phyloP scores from a whole-genome alignment of 30 jellyfish, hydroid and myxozoan genomes.

The Hydractinia symbiolongicarpus region DNA sequence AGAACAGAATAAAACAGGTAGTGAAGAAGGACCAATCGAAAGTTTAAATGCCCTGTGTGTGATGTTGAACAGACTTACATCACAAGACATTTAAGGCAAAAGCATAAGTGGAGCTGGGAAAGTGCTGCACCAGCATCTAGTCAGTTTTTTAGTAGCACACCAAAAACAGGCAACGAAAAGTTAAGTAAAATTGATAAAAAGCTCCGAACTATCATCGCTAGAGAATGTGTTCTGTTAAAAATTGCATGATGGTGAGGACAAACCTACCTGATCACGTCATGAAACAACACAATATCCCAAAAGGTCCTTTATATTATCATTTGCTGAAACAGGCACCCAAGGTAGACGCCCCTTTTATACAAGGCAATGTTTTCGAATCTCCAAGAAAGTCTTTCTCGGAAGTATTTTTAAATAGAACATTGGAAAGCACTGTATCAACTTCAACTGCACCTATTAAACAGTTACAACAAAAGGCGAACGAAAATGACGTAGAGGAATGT shows the following conservation, averaged over 20 bases:
- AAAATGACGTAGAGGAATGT: not conserved
- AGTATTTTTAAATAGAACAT: not conserved
- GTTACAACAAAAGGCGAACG: not conserved
- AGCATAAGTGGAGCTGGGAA: constrained; percentile 1
- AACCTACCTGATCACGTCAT: not conserved
- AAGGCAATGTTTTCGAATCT: not conserved
- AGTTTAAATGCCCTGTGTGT: not conserved
- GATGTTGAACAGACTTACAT: not conserved
- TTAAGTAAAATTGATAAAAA: not conserved
- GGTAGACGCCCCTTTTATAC: no score
- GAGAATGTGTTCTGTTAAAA: not conserved
- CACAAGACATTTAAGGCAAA: not conserved
- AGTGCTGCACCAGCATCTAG: not conserved
- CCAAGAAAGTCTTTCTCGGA: not conserved
- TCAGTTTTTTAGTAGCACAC: not conserved
- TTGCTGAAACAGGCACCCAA: not conserved
- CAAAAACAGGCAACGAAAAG: not conserved
- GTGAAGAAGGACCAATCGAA: no score
- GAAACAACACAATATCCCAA: not conserved
- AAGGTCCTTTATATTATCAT: not conserved
- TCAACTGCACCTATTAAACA: not conserved
- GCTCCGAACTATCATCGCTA: not conserved
- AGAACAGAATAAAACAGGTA: no score
- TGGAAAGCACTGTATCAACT: not conserved
- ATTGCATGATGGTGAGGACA: not conserved